Base-by-base conservation (phyloP, 2,888 invertebrate species). In the Eristalis arbustorum region DNA sequence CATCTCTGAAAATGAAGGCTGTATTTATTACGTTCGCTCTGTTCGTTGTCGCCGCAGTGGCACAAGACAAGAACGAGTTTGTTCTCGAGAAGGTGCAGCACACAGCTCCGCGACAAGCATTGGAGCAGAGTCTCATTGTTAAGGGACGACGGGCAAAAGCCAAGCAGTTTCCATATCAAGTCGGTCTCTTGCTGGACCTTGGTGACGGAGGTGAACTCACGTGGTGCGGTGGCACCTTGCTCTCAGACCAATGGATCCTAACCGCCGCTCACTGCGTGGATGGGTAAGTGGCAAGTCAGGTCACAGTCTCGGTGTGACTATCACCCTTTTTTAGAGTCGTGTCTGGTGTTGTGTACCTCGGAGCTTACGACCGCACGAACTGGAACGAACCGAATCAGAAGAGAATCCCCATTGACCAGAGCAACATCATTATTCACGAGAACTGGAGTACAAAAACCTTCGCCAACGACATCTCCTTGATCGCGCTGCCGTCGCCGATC, bases 391-490 rank as follows among this genome's bases (percentile, higher is more conserved):
- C 23, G 0, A 89, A 89, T 3, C 91, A 91, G 67, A 89, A 90
- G 82, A 89, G 89, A 2, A 62, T 91, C 34, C 89, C 89, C 56
- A 89, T 91, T 1, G 71, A 88, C 22, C 79, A 68, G 0, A 81
- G 73, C 25, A 74, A 90, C 63, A 89, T 91, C 13, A 89, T 91
- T 40, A 91, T 93, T 3, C 93, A 94, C 88, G 91, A 92, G 76
- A 28, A 90, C 0, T 93, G 92, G 91, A 88, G 90, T 37, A 61
- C 91, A n/a, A 0, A 57, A 83, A 1, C 90, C 89, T 88, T 93
- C 6, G 78, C 77, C 14, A 92, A 94, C 84, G 94, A 94, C 83
- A 92, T 94, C 63, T 93, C 93, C 5, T 78, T 94, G 28, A 91
- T 94, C 67, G 90, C 90, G 66, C 88, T 94, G 84, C 92, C 93